Conservation (phyloP, 2,888 invertebrate genomes). For the Athalia circularis region DNA sequence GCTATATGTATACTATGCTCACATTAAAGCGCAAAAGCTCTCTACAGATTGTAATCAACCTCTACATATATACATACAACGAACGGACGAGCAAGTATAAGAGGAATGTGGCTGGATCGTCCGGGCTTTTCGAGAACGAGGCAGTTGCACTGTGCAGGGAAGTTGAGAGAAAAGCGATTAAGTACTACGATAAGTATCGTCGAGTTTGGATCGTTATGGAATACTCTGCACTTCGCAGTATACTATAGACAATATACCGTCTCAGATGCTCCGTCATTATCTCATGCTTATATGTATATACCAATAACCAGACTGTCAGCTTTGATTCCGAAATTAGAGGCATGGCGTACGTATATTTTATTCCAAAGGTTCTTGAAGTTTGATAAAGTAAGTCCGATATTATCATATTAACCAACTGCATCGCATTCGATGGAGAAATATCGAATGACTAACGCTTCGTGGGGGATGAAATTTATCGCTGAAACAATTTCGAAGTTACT, state of each 20-base stretch:
- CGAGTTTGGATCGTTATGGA: conserved; percentile 43
- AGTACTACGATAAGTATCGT: conserved; percentile 44
- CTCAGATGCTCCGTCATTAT: conserved; percentile 6
- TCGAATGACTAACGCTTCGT: no score
- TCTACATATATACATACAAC: conserved; percentile 18
- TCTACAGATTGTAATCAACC: conserved; percentile 38
- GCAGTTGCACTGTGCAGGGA: conserved; percentile 32
- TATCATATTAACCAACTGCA: no score
- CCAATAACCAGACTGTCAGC: conserved; percentile 19
- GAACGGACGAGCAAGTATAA: not conserved
- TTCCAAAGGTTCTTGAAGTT: not conserved
- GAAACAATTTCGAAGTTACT: no score
- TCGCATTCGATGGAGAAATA: no score
- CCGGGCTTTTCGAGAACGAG: conserved; percentile 16
- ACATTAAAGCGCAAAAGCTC: conserved; percentile 13
- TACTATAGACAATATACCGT: not conserved
- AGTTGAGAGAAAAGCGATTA: conserved; percentile 45
- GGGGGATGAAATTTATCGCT: no score
- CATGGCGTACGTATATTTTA: no score
- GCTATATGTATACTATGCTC: not conserved
- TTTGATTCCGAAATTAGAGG: conserved; percentile 30
- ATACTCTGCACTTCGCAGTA: not conserved
- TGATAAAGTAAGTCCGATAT: not conserved
- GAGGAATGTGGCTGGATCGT: no score
- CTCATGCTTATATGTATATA: not conserved